These are phyloP conservation scores for Drosophila prostipennis DNA, from an alignment of 2,888 invertebrate species.

Conservation along the genomic window DNA sequence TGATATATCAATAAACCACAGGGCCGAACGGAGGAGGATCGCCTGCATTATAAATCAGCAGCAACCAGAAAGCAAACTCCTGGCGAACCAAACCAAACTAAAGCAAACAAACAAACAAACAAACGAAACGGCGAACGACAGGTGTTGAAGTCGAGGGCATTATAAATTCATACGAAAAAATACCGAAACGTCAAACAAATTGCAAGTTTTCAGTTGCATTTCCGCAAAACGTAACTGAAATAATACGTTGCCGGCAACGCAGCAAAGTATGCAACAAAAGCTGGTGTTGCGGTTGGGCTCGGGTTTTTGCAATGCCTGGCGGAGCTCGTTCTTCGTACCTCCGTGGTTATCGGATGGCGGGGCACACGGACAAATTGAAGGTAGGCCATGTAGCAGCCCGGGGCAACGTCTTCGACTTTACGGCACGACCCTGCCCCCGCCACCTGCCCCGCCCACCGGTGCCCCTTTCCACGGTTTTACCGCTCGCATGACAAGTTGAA, in stretches of 20 bases:
- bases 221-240: slow-evolving; percentile 76
- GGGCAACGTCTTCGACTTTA: slow-evolving; percentile 57
- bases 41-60: slow-evolving; percentile 51
- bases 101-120: slow-evolving; percentile 22
- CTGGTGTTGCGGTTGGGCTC: slow-evolving; percentile 8
- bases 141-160: slow-evolving; percentile 72
- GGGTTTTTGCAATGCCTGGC: neutral
- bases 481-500: slow-evolving; percentile 75
- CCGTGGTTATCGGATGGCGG: slow-evolving; percentile 57
- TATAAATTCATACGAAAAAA: slow-evolving; percentile 73
- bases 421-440: slow-evolving; percentile 10
- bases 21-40: slow-evolving; percentile 50
- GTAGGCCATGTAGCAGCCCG: slow-evolving; percentile 58
- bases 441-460: slow-evolving; percentile 25
- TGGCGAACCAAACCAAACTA: slow-evolving; percentile 13
- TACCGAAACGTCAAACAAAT: slow-evolving; percentile 77
- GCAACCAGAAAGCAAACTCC: slow-evolving; percentile 14
- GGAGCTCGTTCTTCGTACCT: neutral
- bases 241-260: slow-evolving; percentile 66
- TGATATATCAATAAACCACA: slow-evolving; percentile 71
- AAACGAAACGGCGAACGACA: slow-evolving; percentile 53
- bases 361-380: slow-evolving; percentile 70
- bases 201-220: slow-evolving; percentile 78
- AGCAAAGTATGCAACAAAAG: slow-evolving; percentile 69
- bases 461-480: slow-evolving; percentile 32